Evolutionary conservation across 2,888 invertebrate genomes (phyloP).

Genomic region (Anticlea derivata): DNA sequence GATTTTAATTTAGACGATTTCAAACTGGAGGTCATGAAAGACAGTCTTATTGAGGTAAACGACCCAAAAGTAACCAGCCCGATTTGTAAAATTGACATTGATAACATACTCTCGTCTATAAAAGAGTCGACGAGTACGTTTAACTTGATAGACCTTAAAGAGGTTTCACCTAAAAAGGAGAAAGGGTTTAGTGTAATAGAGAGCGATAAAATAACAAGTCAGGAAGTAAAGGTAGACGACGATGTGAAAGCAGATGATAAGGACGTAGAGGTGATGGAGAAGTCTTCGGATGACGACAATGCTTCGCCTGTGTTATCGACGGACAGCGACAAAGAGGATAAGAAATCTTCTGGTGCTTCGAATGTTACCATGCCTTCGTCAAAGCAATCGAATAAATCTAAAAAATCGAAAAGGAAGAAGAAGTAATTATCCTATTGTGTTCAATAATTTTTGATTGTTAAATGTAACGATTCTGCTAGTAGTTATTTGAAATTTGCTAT

Average conservation of each 20-base stretch:
- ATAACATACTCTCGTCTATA: conserved; percentile 72
- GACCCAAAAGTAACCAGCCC: conserved; percentile 67
- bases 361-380: conserved; percentile 60
- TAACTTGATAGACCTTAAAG: conserved; percentile 73
- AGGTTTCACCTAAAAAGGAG: conserved; percentile 65
- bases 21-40: conserved; percentile 74
- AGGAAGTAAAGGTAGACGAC: conserved; percentile 69
- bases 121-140: conserved; percentile 71
- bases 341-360: conserved; percentile 64
- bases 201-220: conserved; percentile 68
- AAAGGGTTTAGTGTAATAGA: conserved; percentile 72
- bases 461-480: conserved; percentile 40
- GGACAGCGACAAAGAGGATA: conserved; percentile 83
- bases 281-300: conserved; percentile 84
- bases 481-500: conserved; percentile 55
- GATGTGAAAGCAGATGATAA: conserved; percentile 56
- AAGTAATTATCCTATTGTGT: conserved; percentile 78
- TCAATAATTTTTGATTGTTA: conserved; percentile 52
- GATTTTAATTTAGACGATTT: conserved; percentile 75
- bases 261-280: conserved; percentile 71
- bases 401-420: conserved; percentile 85
- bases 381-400: conserved; percentile 76
- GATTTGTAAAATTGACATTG: conserved; percentile 76
- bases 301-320: conserved; percentile 77
- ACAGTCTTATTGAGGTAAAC: conserved; percentile 67